These are phyloP conservation scores for Petrolisthes cinctipes DNA, from an alignment of 2,888 invertebrate species.

Conservation along the genomic window DNA sequence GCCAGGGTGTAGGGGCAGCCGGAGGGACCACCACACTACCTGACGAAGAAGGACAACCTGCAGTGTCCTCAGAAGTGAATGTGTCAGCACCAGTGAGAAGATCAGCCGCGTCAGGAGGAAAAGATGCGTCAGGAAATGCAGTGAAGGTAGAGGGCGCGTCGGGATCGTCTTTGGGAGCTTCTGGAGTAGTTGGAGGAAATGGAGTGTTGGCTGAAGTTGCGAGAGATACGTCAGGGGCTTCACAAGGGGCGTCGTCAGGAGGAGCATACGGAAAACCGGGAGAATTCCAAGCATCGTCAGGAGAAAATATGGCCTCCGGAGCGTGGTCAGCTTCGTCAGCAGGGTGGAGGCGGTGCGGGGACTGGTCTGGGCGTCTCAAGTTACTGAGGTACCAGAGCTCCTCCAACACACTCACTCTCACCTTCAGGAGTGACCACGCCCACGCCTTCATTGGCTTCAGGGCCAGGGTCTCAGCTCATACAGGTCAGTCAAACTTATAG, in stretches of 20 bases:
- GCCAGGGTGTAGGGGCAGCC: slow-evolving; percentile 80
- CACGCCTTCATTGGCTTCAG: slow-evolving; percentile 82
- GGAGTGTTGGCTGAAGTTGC: too few relatives aligned
- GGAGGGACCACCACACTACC: slow-evolving; percentile 76
- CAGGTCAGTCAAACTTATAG: slow-evolving; percentile 71
- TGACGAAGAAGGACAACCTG: too few relatives aligned
- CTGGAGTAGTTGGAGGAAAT: too few relatives aligned
- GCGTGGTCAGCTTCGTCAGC: not conserved
- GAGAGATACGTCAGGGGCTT: not conserved
- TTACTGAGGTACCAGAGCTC: slow-evolving; percentile 78
- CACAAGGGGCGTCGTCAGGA: not conserved
- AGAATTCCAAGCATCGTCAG: too few relatives aligned
- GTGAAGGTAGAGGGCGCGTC: too few relatives aligned
- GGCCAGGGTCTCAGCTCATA: slow-evolving; percentile 80
- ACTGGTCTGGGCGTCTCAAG: slow-evolving; percentile 84
- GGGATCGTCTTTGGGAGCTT: too few relatives aligned
- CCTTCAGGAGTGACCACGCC: slow-evolving; percentile 83
- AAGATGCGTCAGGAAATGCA: too few relatives aligned
- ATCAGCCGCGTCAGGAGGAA: too few relatives aligned
- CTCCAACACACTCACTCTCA: slow-evolving; percentile 76
- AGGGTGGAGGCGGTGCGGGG: slow-evolving; percentile 75
- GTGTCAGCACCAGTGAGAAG: too few relatives aligned
- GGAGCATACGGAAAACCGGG: not conserved
- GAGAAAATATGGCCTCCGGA: too few relatives aligned
- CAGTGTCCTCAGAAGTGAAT: too few relatives aligned